Evolutionary conservation across 1,140 invertebrate species (phyloP), one percentile per base, ranked within the genome.

Genomic region (Drosophila tani): DNA sequence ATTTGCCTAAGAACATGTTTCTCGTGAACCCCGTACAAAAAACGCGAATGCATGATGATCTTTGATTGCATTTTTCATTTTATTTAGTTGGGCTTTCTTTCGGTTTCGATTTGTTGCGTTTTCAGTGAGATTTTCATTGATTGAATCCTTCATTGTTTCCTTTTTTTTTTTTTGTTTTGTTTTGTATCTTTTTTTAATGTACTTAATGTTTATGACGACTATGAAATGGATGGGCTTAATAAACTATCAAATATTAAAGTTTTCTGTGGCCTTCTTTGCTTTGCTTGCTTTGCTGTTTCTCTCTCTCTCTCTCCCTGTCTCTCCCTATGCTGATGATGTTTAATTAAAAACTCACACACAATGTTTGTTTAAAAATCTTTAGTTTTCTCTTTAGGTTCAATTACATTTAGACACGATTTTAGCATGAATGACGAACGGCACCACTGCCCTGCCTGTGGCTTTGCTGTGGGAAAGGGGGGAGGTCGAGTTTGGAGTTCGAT

Each of bases 171-270:
- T 59, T 58, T 59, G 49, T 68, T 71, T 59, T 43, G 29, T 45
- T 84, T 70, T 65, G 19, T 67, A n/a, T 40, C 58, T 68, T 71
- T 60, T 38, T 38, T 84, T 64, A 53, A 81, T 88, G 67, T 79
- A 85, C 85, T 88, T 87, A 87, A 87, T 87, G 81, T 84, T 87
- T 90, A 87, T 87, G 84, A 87, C 84, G 84, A 87, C 84, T 90
- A 83, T 87, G 84, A 87, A 56, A 87, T 87, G 84, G 84, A 87
- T 87, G 84, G 85, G 81, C 84, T 88, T 87, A 87, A 87, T 81
- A 87, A 90, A 90, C 84, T 87, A 87, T 87, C 85, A 90, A 90
- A 79, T 90, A 90, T 90, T 90, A 91, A 90, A 91, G 75, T 81
- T 56, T 21, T 56, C 14, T 40, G 40, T 40, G 75, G 70, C 79